Evolutionary conservation across 2,888 invertebrate genomes (phyloP).

Genomic region (Scaptomyza cyrtandrae): DNA sequence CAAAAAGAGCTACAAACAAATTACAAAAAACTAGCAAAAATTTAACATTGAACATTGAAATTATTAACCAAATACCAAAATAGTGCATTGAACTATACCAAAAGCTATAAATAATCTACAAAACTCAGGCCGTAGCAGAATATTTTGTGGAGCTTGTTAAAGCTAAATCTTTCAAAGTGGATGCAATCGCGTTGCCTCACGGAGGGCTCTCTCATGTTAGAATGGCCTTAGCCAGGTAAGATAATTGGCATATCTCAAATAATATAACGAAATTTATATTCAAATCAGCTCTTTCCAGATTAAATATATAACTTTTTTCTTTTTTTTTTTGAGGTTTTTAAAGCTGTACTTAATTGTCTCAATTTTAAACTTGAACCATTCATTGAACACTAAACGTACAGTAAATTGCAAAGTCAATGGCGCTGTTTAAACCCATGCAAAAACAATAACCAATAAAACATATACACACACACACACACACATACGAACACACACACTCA

Average conservation of each 20-base stretch:
- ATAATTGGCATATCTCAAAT: conserved; percentile 32
- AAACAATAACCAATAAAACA: conserved; percentile 18
- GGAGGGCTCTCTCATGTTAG: conserved; percentile 88
- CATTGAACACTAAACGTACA: conserved; percentile 24
- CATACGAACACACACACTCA: conserved; percentile 58
- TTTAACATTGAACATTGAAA: conserved; percentile 18
- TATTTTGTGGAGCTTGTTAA: conserved; percentile 32
- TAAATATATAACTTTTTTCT: background rate
- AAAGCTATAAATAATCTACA: conserved; percentile 12
- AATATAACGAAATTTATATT: no score
- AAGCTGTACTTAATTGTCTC: conserved; percentile 7
- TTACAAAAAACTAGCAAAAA: conserved; percentile 5
- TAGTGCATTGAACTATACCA: conserved; percentile 33
- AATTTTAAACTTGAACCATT: conserved; percentile 8
- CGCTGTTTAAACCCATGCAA: background rate
- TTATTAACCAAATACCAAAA: background rate
- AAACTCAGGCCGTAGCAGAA: conserved; percentile 6
- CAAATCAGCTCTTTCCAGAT: no score
- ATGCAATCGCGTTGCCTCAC: conserved; percentile 86
- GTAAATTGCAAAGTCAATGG: conserved; percentile 61
- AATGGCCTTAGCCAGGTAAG: conserved; percentile 89
- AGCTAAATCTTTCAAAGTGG: conserved; percentile 84
- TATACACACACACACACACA: background rate
- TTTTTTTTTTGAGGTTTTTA: background rate
- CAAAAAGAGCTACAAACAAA: background rate